Conservation (phyloP, 1,140 invertebrate species). For the Littorina saxatilis region DNA sequence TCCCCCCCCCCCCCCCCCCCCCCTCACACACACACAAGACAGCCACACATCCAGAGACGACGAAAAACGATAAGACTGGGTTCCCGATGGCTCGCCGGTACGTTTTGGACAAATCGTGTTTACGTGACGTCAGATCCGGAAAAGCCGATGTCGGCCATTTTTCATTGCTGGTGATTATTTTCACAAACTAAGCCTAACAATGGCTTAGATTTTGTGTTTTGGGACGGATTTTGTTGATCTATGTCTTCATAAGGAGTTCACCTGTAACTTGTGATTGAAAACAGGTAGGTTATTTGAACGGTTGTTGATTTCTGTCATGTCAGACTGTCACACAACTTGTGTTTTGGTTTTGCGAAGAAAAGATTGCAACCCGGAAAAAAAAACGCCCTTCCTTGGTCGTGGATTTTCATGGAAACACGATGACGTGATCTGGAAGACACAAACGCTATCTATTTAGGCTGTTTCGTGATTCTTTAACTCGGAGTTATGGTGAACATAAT, state of each 20-base stretch:
- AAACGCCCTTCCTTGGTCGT: background rate
- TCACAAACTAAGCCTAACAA: background rate
- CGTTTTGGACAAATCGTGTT: background rate
- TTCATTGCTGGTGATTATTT: background rate
- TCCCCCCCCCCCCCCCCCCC: too few relatives aligned
- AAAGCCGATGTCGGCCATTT: slow-evolving; percentile 14
- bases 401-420: background rate
- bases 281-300: background rate
- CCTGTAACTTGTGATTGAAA: background rate
- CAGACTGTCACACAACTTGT: background rate
- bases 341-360: background rate
- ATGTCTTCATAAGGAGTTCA: background rate
- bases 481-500: too few relatives aligned
- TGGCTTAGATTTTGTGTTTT: background rate
- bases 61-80: background rate
- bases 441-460: background rate
- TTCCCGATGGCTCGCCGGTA: too few relatives aligned
- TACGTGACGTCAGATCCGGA: slow-evolving; percentile 14
- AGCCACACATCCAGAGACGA: too few relatives aligned
- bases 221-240: background rate
- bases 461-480: background rate
- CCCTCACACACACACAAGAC: too few relatives aligned
- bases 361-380: slow-evolving; percentile 16
- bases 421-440: too few relatives aligned
- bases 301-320: background rate